Evolutionary conservation across 1,140 invertebrate genomes (phyloP).

Genomic region (Bradysia coprophila): DNA sequence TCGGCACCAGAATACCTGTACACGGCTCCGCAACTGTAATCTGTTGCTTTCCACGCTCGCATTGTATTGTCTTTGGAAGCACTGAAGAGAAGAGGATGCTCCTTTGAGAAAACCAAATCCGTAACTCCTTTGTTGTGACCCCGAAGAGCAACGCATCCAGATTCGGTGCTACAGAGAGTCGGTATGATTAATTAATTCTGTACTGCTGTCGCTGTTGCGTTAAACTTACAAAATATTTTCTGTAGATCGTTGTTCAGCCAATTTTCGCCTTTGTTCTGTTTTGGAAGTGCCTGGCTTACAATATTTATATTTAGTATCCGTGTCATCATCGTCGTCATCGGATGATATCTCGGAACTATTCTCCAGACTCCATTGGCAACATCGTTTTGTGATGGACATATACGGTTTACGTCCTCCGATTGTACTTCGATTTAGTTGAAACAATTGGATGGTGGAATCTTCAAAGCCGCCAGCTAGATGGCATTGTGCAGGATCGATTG

Average conservation of each 20-base stretch:
- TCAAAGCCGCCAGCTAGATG: constrained; percentile 20
- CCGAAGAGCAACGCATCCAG: constrained; percentile 35
- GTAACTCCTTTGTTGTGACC: constrained; percentile 58
- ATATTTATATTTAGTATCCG: constrained; percentile 5
- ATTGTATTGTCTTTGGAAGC: constrained; percentile 60
- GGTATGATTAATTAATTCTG: not conserved
- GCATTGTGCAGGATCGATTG: constrained; percentile 15
- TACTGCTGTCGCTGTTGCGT: not conserved
- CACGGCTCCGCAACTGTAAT: constrained; percentile 44
- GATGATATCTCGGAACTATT: constrained; percentile 7
- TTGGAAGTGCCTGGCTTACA: no score
- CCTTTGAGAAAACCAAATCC: constrained; percentile 40
- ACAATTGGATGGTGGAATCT: constrained; percentile 17
- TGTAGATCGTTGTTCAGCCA: not conserved
- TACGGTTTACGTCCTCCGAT: constrained; percentile 16
- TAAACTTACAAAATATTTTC: constrained; percentile 4
- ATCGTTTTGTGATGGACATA: constrained; percentile 8
- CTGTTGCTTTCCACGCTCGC: constrained; percentile 46
- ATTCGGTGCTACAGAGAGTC: constrained; percentile 22
- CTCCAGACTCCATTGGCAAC: constrained; percentile 18
- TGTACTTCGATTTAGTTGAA: constrained; percentile 18
- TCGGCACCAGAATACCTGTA: constrained; percentile 46
- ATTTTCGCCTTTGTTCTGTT: constrained; percentile 1
- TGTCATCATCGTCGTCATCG: constrained; percentile 8
- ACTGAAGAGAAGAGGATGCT: constrained; percentile 41